Percentiles rank a stretch among this genome's conserved stretches.
Evolutionary conservation across 2,797 vertebrate species (phyloP).

Genomic region (Natrix natrix): DNA sequence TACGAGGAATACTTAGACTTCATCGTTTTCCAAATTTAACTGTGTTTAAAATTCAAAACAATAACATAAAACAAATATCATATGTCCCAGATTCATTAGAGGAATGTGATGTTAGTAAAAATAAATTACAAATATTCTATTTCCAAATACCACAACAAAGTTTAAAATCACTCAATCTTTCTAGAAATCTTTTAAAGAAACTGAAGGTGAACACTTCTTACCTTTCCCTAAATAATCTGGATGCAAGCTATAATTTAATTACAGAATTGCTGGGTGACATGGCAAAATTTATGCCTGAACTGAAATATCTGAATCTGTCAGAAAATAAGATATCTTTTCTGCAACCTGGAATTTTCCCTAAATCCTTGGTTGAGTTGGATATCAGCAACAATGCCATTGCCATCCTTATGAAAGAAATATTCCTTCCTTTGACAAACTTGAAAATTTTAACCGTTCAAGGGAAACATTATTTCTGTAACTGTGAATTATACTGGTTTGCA

Average conservation of each 20-base stretch:
- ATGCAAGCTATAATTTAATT: conserved; percentile 56
- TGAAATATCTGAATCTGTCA: conserved; percentile 54
- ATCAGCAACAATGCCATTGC: conserved; percentile 53
- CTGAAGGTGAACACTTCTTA: neutral
- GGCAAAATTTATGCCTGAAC: neutral
- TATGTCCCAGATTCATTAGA: conserved; percentile 34
- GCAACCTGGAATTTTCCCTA: conserved; percentile 41
- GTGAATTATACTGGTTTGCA: conserved; percentile 59
- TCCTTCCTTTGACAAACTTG: conserved; percentile 18
- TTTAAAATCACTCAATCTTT: conserved; percentile 44
- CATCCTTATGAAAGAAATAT: conserved; percentile 41
- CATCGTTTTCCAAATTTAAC: conserved; percentile 46
- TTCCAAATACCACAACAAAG: conserved; percentile 13
- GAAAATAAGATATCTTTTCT: conserved; percentile 64
- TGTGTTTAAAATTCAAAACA: conserved; percentile 42
- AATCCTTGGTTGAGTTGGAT: conserved; percentile 52
- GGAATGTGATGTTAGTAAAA: conserved; percentile 50
- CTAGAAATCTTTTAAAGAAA: conserved; percentile 43
- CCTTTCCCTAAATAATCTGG: conserved; percentile 24
- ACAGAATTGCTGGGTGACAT: conserved; percentile 33
- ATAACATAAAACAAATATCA: conserved; percentile 36
- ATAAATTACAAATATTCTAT: conserved; percentile 28
- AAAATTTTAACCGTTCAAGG: conserved; percentile 24
- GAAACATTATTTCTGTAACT: conserved; percentile 59
- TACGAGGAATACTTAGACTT: conserved; percentile 14